phyloP scores from a whole-genome alignment of 2,113 vertebrate species.

The Sardina pilchardus region DNA sequence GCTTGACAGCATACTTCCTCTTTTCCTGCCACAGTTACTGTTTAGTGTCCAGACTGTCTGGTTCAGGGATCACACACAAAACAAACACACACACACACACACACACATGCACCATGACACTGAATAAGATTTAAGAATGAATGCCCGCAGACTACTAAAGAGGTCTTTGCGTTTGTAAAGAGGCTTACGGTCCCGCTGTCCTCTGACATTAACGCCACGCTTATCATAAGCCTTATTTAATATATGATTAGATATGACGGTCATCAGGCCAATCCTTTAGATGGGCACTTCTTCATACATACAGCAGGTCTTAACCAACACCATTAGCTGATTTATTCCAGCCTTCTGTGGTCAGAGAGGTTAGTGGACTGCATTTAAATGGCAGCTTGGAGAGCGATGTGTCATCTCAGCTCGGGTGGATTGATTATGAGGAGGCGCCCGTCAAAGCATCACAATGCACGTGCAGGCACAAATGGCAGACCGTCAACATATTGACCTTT shows the following conservation, averaged over 20 bases:
- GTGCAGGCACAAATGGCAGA: neutral
- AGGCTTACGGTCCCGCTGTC: neutral
- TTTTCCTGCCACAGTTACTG: neutral
- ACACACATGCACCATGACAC: neutral
- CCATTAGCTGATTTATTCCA: neutral
- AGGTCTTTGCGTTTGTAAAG: neutral
- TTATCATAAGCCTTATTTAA: neutral
- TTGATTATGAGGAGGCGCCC: neutral
- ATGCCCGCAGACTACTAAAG: neutral
- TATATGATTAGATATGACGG: neutral
- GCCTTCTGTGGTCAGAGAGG: neutral
- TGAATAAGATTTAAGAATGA: neutral
- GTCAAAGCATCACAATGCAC: neutral
- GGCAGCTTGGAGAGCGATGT: neutral
- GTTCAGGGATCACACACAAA: neutral
- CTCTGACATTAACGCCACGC: neutral
- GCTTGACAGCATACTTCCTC: neutral
- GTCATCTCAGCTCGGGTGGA: neutral
- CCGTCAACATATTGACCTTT: conserved; percentile 1
- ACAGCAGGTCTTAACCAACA: neutral
- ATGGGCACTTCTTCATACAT: neutral
- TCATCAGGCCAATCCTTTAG: neutral
- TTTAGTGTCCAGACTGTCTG: neutral
- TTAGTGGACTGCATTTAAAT: neutral
- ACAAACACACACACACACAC: conserved; percentile 2